These are phyloP conservation scores for Plebejus anna DNA, from an alignment of 2,888 invertebrate species.

Conservation along the genomic window DNA sequence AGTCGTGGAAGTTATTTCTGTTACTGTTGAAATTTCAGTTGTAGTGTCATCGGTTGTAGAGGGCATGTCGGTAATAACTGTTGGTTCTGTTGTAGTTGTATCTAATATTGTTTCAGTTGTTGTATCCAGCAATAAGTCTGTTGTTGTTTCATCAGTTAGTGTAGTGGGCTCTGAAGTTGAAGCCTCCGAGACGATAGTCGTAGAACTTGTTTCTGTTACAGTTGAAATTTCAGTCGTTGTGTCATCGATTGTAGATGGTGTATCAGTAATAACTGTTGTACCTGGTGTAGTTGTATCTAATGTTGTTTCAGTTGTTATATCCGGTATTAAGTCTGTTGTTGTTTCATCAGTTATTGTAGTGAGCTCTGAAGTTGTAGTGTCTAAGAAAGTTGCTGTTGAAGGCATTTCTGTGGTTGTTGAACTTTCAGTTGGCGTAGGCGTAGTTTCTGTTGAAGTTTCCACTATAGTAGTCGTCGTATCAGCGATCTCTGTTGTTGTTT, in stretches of 20 bases:
- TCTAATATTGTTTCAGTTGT: not conserved
- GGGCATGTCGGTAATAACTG: not conserved
- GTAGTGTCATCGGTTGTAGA: not conserved
- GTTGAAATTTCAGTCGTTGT: not conserved
- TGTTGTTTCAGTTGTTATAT: not conserved
- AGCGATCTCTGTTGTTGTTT: not conserved
- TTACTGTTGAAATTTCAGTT: not conserved
- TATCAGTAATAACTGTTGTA: not conserved
- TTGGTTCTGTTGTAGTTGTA: not conserved
- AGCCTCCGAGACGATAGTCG: not conserved
- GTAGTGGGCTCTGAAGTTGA: not conserved
- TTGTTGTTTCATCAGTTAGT: not conserved
- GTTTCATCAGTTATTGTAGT: not conserved
- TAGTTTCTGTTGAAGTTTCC: not conserved
- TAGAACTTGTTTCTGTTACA: not conserved
- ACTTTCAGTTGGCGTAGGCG: not conserved
- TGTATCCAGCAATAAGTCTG: not conserved
- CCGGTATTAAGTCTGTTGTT: not conserved
- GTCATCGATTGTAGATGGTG: not conserved
- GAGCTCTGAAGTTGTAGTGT: not conserved
- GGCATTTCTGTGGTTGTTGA: not conserved
- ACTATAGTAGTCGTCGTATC: not conserved
- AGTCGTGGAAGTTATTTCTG: not conserved
- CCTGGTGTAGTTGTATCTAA: not conserved
- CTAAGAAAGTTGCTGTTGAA: not conserved